phyloP scores from a whole-genome alignment of 2,113 vertebrate genomes.

The Accipiter virgatus region DNA sequence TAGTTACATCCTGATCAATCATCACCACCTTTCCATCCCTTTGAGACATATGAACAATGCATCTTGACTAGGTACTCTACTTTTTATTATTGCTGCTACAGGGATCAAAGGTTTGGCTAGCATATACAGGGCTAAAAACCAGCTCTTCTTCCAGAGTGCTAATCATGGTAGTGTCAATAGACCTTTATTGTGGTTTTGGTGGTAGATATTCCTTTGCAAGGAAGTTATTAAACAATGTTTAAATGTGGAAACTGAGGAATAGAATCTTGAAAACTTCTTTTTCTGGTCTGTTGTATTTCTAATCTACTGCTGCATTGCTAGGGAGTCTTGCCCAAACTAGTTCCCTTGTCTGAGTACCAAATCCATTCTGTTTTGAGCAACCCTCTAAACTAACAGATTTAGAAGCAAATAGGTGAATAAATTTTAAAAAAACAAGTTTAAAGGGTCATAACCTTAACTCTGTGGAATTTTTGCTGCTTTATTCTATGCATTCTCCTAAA shows the following conservation, averaged over 20 bases:
- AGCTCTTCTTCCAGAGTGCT: background rate
- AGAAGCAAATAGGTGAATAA: background rate
- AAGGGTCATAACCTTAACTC: background rate
- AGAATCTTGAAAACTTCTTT: background rate
- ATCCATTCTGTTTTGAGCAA: background rate
- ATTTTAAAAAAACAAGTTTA: background rate
- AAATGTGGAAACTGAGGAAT: background rate
- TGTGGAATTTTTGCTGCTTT: background rate
- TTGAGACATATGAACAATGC: no score
- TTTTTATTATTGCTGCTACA: background rate
- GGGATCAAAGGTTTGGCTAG: background rate
- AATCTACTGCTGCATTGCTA: background rate
- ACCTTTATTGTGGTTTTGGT: background rate
- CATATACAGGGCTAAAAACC: background rate
- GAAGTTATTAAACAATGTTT: background rate
- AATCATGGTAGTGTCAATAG: background rate
- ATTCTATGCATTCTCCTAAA: background rate
- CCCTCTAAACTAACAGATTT: background rate
- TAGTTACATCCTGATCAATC: no score
- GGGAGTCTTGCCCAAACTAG: background rate
- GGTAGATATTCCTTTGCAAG: background rate
- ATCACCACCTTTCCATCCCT: no score
- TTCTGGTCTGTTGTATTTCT: background rate
- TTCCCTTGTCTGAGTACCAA: background rate
- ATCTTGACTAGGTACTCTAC: background rate